phyloP scores from a whole-genome alignment of 1,140 invertebrate species.

The Cheumatopsyche charites region DNA sequence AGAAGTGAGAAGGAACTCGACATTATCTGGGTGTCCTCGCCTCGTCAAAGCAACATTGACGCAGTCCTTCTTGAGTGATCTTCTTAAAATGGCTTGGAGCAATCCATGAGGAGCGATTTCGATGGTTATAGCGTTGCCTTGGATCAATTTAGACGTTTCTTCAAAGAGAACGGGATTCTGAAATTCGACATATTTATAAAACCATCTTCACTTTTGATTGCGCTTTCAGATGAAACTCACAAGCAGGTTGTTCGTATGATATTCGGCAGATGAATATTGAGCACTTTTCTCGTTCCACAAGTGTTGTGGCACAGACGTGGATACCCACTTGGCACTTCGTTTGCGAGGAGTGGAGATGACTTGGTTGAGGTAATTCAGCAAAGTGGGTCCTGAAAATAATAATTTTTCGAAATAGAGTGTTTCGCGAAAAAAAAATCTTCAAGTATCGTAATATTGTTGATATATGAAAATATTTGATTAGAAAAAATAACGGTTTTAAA shows the following conservation, averaged over 20 bases:
- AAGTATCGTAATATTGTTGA: too few species aligned
- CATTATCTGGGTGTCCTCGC: constrained; percentile 73
- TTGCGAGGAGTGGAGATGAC: constrained; percentile 69
- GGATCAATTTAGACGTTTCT: constrained; percentile 78
- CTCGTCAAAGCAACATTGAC: constrained; percentile 82
- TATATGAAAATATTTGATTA: too few species aligned
- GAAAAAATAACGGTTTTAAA: too few species aligned
- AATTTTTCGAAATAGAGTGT: too few species aligned
- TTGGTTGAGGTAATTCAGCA: constrained; percentile 69
- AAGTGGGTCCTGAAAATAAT: constrained; percentile 64
- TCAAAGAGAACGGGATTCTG: constrained; percentile 83
- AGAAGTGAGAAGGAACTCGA: constrained; percentile 69
- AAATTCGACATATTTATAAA: constrained; percentile 7
- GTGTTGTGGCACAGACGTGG: constrained; percentile 73
- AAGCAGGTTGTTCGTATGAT: constrained; percentile 85
- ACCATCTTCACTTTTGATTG: background rate
- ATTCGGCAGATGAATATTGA: constrained; percentile 75
- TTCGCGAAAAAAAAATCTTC: too few species aligned
- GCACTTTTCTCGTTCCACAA: constrained; percentile 69
- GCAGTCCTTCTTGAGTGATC: constrained; percentile 65
- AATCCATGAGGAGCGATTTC: constrained; percentile 86
- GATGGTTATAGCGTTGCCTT: constrained; percentile 78
- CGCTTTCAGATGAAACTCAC: constrained; percentile 40
- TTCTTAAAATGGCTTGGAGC: constrained; percentile 71
- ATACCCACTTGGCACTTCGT: constrained; percentile 76